Evolutionary conservation across 1,140 invertebrate species (phyloP).

Genomic region (Trichonephila clavipes): DNA sequence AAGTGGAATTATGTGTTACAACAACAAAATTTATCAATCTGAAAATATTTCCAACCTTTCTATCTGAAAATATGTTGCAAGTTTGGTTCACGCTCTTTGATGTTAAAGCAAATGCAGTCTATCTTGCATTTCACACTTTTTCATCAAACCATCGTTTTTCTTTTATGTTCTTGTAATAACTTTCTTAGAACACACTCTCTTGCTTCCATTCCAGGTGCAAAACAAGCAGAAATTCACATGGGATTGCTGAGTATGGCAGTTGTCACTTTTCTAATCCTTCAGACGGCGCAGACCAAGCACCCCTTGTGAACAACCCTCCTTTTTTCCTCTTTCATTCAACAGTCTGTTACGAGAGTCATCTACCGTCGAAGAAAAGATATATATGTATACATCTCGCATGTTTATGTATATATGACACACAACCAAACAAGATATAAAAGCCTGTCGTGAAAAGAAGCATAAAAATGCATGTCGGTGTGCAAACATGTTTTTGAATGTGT

Average conservation of each 20-base stretch:
- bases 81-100: too few relatives aligned
- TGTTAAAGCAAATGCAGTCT: too few relatives aligned
- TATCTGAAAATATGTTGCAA: too few relatives aligned
- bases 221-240: conserved; percentile 14
- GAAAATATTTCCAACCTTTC: too few relatives aligned
- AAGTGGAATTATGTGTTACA: too few relatives aligned
- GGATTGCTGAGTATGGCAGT: neutral
- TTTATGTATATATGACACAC: conserved; percentile 31
- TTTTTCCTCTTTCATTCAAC: neutral
- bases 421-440: neutral
- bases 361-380: neutral
- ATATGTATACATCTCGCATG: conserved; percentile 19
- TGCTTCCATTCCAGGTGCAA: neutral
- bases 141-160: too few relatives aligned
- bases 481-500: neutral
- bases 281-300: neutral
- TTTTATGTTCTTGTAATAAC: too few relatives aligned
- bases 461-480: neutral
- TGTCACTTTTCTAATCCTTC: conserved; percentile 30
- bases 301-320: conserved; percentile 19
- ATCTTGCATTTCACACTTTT: too few relatives aligned
- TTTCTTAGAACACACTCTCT: too few relatives aligned
- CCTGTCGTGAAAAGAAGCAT: neutral
- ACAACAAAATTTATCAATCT: too few relatives aligned
- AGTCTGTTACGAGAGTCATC: conserved; percentile 7